Evolutionary conservation across 2,888 invertebrate species (phyloP), one percentile per base, ranked within the genome.

Genomic region (Temnothorax ravouxi): DNA sequence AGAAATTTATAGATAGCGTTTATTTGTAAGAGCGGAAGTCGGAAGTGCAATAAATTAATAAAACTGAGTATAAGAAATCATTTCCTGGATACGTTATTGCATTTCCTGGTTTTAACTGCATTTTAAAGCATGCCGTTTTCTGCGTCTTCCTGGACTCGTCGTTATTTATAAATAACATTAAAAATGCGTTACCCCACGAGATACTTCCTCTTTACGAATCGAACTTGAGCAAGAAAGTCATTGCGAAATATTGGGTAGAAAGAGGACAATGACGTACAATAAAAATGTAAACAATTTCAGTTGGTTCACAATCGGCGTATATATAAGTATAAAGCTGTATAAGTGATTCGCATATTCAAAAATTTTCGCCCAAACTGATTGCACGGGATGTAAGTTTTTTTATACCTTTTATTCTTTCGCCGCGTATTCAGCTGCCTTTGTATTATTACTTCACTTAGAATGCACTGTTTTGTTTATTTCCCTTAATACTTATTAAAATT

Each of bases 321-420:
- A 85, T 89, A 89, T 87, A 89, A 88, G 84, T 71, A 50, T 75
- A 52, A 62, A 44, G 21, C 21, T n/a, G 54, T 62, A 74, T 84
- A 77, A 54, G 83, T 56, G 29, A 62, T 47, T 54, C 75, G 64
- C 62, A 83, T 56, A 84, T 77, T 76, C 29, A 34, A 74, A 25
- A 18, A 47, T 61, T 44, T 15, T 66, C 56, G 47, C 47, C n/a
- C 47, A 50, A 38, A n/a, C n/a, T 34, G 59, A 61, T 69, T 83
- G 15, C 29, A 80, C 38, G 56, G 6, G 29, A 83, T n/a, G 83
- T 83, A 81, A 80, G 83, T 83, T 83, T 66, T n/a, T n/a, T 74
- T 1, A 44, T 2, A 54, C 9, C n/a, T 25, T 18, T 6, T 41
- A 2, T 41, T n/a, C n/a, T n/a, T n/a, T 34, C 29, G 3, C 3